Conservation (phyloP, 2,113 vertebrate species). For the Coptodon bakossiorum region DNA sequence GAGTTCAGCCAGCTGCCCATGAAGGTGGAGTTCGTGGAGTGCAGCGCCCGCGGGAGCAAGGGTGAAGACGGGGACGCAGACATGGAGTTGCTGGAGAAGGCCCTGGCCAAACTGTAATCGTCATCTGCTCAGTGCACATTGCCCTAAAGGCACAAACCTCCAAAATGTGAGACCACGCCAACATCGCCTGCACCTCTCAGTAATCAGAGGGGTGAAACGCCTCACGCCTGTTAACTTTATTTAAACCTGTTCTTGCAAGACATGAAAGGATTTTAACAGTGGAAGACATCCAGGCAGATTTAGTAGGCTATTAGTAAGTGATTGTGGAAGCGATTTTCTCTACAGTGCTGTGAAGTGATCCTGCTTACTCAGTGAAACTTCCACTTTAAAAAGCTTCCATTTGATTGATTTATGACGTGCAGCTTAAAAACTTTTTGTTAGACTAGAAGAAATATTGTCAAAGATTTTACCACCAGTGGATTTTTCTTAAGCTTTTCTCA, state of each 20-base stretch:
- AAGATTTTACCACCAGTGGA: not conserved
- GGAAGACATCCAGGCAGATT: not conserved
- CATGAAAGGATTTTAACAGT: not conserved
- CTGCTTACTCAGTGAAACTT: not conserved
- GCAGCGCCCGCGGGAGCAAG: conserved; percentile 81
- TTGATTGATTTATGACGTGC: not conserved
- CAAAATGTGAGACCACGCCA: not conserved
- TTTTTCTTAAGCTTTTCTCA: not conserved
- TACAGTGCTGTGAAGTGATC: not conserved
- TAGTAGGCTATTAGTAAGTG: not conserved
- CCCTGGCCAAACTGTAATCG: conserved; percentile 81
- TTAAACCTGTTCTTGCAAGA: not conserved
- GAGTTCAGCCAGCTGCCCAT: conserved; percentile 89
- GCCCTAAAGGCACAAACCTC: not conserved
- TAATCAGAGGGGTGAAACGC: not conserved
- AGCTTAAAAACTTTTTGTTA: not conserved
- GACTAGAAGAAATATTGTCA: not conserved
- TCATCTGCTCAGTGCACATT: not conserved
- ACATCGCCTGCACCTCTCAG: not conserved
- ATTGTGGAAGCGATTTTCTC: not conserved
- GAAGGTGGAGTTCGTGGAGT: conserved; percentile 92
- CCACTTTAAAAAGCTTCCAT: not conserved
- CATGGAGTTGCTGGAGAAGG: conserved; percentile 78
- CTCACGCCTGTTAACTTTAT: not conserved
- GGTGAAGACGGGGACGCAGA: conserved; percentile 76